These are phyloP conservation scores for Limnephilus lunatus DNA, from an alignment of 2,888 invertebrate genomes.

Conservation along the genomic window DNA sequence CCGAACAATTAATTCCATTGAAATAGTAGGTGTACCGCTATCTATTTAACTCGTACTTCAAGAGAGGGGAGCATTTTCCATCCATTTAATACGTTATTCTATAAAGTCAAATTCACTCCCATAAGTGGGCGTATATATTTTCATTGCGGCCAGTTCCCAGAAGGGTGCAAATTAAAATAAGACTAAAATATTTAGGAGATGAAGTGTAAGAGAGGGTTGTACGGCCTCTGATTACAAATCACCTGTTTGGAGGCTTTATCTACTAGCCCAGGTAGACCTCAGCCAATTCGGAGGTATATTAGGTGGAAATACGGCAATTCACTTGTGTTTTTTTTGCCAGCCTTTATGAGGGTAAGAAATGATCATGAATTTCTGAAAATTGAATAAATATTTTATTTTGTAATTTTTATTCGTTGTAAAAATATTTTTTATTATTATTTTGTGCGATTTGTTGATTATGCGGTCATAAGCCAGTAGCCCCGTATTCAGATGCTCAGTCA, in stretches of 20 bases:
- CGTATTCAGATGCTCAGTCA: no score
- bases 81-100: background rate
- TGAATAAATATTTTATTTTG: background rate
- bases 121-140: conserved; percentile 36
- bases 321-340: background rate
- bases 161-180: conserved; percentile 31
- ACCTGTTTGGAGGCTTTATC: conserved; percentile 8
- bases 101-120: background rate
- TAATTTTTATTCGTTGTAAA: no score
- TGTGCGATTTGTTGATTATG: no score
- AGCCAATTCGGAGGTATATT: background rate
- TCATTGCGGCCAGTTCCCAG: conserved; percentile 30
- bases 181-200: conserved; percentile 2
- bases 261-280: background rate
- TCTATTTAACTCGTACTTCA: no score
- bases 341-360: background rate
- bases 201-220: background rate
- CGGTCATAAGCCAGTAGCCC: no score
- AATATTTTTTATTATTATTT: no score
- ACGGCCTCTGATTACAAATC: conserved; percentile 31
- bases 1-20: no score
- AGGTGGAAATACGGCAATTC: background rate
- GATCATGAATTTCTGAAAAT: background rate
- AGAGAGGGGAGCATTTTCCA: background rate
- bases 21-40: no score